These are phyloP conservation scores for Beris chalybata DNA, from an alignment of 2,888 invertebrate species.

Conservation along the genomic window DNA sequence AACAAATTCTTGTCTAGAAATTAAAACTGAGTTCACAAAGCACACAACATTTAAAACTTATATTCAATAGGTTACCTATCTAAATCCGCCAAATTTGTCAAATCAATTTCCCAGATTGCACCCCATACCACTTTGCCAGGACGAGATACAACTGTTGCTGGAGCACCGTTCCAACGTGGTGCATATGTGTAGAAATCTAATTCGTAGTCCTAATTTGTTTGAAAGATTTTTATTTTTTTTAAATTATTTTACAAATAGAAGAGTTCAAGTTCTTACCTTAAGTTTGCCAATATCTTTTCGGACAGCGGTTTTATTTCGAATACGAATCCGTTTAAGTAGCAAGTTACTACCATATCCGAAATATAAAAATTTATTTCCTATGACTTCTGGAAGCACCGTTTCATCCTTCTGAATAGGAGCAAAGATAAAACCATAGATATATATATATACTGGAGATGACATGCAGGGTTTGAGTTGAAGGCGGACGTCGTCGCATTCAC, in stretches of 20 bases:
- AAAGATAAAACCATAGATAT: too few relatives aligned
- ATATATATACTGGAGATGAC: too few relatives aligned
- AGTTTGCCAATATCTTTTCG: slow-evolving; percentile 70
- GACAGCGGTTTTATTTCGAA: slow-evolving; percentile 76
- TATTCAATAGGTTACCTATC: slow-evolving; percentile 54
- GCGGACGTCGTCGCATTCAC: too few relatives aligned
- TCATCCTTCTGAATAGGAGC: slow-evolving; percentile 12
- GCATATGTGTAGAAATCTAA: slow-evolving; percentile 70
- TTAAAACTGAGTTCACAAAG: slow-evolving; percentile 5
- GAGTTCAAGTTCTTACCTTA: slow-evolving; percentile 55
- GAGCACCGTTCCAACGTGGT: slow-evolving; percentile 74
- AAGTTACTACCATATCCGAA: slow-evolving; percentile 92
- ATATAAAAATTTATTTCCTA: slow-evolving; percentile 67
- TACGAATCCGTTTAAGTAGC: slow-evolving; percentile 73
- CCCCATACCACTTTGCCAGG: slow-evolving; percentile 56
- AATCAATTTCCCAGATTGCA: slow-evolving; percentile 62
- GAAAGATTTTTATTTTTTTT: background rate
- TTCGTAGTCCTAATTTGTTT: slow-evolving; percentile 61
- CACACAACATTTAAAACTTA: background rate
- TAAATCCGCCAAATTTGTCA: slow-evolving; percentile 56
- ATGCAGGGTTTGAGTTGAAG: too few relatives aligned
- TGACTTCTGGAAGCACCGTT: slow-evolving; percentile 36
- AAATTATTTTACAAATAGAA: slow-evolving; percentile 2
- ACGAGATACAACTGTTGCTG: slow-evolving; percentile 69
- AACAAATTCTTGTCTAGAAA: slow-evolving; percentile 73